Evolutionary conservation across 2,888 invertebrate genomes (phyloP), one percentile per base, ranked within the genome.

Genomic region (Heliconius erato): DNA sequence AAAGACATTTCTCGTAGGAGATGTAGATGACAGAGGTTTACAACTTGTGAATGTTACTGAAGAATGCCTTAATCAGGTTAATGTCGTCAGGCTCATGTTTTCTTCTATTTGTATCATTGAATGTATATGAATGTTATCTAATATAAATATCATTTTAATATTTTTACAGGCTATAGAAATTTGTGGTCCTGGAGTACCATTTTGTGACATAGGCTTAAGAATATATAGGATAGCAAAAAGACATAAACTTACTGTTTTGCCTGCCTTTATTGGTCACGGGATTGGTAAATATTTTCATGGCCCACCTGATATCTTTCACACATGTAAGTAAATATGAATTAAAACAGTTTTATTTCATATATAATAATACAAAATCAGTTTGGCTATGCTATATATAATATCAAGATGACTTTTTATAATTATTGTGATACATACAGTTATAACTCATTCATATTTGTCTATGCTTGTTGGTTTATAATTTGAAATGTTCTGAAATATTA

Each of bases 201-300:
- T 97, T 87, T 94, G 92, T 81, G 93, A 95, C 85, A 97, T 97
- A 84, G 98, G 98, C 2, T 92, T 94, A 74, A 94, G 94, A 81
- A 97, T 98, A 87, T 96, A 97, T 86, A 93, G 95, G 79, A 96
- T 96, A 85, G 98, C 98, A 0, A 94, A 94, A 83, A 93, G 95
- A 83, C 92, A 97, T 80, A 97, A 97, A 0, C 97, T 97, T 71
- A 96, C 96, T 65, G 97, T 99, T 2, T 94, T 99, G 78, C 98
- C 98, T 7, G 97, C 97, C 7, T 98, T 99, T 90, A 96, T 97
- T 84, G 99, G 99, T 0, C 99, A 99, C 94, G 99, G 99, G 0
- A 99, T 99, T 86, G 99, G 99, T 0, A 94, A 96, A 84, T 98
- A 98, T 91, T 99, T 99, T 91, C 99, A 99, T 95, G 99, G 98